Evolutionary conservation across 2,113 vertebrate species (phyloP).

Genomic region (Solea solea): DNA sequence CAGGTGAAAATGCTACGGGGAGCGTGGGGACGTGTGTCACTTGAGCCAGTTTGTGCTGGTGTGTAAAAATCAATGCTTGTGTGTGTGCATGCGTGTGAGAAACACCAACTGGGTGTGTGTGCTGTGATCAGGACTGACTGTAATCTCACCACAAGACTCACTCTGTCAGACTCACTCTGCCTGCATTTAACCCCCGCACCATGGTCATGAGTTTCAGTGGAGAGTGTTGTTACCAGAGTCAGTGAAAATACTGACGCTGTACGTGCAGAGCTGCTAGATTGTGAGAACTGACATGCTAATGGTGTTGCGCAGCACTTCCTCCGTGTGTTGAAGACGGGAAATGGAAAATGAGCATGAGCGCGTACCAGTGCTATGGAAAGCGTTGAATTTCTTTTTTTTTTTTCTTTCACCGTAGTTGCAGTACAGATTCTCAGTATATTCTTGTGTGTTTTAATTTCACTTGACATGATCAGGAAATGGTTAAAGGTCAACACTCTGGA

Average conservation of each 20-base stretch:
- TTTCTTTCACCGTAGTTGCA: neutral
- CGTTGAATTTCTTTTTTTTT: constrained; percentile 19
- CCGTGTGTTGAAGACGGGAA: constrained; percentile 9
- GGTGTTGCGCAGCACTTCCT: constrained; percentile 18
- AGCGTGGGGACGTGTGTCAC: neutral
- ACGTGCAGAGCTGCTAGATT: constrained; percentile 23
- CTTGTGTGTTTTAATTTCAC: neutral
- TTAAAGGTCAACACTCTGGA: constrained; percentile 16
- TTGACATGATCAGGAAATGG: constrained; percentile 11
- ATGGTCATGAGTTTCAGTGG: constrained; percentile 55
- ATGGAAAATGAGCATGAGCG: neutral
- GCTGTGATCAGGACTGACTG: constrained; percentile 49
- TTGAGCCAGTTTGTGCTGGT: constrained; percentile 6
- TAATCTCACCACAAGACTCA: constrained; percentile 47
- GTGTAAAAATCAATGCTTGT: constrained; percentile 1
- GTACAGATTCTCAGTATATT: constrained; percentile 1
- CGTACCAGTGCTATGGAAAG: constrained; percentile 3
- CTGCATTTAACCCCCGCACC: constrained; percentile 37
- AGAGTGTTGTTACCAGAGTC: constrained; percentile 29
- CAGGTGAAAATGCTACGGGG: constrained; percentile 39
- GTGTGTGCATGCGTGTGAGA: constrained; percentile 1
- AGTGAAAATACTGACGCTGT: constrained; percentile 9
- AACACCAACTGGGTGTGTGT: constrained; percentile 49
- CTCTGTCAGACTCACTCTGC: constrained; percentile 2
- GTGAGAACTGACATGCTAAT: constrained; percentile 47